These are phyloP conservation scores for Corapipo altera DNA, from an alignment of 2,113 vertebrate species.

Conservation along the genomic window DNA sequence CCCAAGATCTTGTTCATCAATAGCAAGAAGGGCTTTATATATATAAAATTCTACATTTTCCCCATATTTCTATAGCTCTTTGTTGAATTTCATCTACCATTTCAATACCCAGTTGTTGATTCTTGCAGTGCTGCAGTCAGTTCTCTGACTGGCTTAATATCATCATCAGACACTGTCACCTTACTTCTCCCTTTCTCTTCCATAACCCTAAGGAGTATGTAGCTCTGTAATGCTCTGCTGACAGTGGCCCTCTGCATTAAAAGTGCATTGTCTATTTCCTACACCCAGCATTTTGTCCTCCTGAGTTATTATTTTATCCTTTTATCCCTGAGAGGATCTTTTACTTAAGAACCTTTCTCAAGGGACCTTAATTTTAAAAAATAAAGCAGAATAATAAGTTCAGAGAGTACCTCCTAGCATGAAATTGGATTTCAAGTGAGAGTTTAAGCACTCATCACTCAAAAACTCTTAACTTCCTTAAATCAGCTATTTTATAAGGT, in stretches of 20 bases:
- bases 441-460: conserved; percentile 26
- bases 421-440: conserved; percentile 34
- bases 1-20: background rate
- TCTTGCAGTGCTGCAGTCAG: background rate
- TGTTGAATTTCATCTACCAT: background rate
- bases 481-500: conserved; percentile 62
- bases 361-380: background rate
- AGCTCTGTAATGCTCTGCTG: background rate
- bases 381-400: conserved; percentile 6
- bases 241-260: background rate
- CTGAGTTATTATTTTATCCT: background rate
- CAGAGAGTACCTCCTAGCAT: background rate
- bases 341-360: background rate
- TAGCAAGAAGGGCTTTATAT: background rate
- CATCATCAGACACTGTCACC: background rate
- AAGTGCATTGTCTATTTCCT: background rate
- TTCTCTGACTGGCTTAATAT: background rate
- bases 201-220: background rate
- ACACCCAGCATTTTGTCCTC: background rate
- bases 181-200: background rate
- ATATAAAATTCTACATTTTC: background rate
- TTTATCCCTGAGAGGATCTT: background rate
- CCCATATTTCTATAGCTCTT: background rate
- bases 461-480: conserved; percentile 5
- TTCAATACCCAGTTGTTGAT: background rate